These are phyloP conservation scores for Amiota minor DNA, from an alignment of 2,888 invertebrate species.

Conservation along the genomic window DNA sequence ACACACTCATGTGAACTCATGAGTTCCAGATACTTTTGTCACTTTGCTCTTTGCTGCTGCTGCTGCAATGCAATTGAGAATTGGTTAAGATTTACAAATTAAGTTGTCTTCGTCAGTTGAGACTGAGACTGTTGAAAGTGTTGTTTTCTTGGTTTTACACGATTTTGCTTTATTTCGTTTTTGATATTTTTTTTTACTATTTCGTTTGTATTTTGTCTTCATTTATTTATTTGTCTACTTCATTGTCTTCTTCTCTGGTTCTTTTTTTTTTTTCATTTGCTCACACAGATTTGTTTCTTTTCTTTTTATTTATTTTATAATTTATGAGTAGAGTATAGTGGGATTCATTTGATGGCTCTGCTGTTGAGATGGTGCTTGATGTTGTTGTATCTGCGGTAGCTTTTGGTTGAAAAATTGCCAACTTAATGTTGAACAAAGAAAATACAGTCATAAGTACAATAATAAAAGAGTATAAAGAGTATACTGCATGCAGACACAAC, in stretches of 20 bases:
- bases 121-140: too few species aligned
- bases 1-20: too few species aligned
- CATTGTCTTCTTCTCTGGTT: background rate
- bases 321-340: conserved; percentile 11
- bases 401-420: conserved; percentile 14
- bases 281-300: background rate
- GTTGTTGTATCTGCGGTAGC: background rate
- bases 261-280: conserved; percentile 8
- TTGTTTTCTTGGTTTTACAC: too few species aligned
- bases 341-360: background rate
- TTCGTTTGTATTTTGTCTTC: background rate
- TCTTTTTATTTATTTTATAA: background rate
- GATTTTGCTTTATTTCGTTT: background rate
- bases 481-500: conserved; percentile 52
- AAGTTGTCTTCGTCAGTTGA: too few species aligned
- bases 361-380: background rate
- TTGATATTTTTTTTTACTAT: background rate
- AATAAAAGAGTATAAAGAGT: too few species aligned
- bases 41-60: background rate
- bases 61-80: background rate
- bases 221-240: background rate
- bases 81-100: too few species aligned
- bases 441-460: conserved; percentile 55
- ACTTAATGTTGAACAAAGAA: conserved; percentile 54
- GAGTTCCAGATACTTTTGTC: background rate